A percentile compares a stretch with the other conserved stretches of the same genome.
Conservation (phyloP, 1,140 invertebrate genomes). For the Leguminivora glycinivorella region DNA sequence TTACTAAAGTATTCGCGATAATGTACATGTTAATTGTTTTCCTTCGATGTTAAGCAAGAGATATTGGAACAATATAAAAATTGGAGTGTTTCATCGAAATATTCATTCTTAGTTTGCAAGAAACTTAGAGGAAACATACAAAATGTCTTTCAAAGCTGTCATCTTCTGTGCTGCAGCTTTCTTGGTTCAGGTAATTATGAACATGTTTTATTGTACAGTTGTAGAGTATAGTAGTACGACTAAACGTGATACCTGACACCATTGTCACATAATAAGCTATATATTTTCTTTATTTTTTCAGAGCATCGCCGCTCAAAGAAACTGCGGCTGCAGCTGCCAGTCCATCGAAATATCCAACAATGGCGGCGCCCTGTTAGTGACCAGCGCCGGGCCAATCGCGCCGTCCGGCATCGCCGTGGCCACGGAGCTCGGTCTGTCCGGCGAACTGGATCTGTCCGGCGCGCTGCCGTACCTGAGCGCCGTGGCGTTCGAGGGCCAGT, state of each 20-base stretch:
- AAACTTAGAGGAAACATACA: not conserved
- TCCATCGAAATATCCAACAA: not conserved
- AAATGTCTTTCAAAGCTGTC: not conserved
- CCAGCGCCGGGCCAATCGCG: conserved; percentile 38
- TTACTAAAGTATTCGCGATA: not conserved
- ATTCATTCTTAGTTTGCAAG: not conserved
- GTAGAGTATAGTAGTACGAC: no score
- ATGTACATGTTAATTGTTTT: not conserved
- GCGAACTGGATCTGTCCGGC: conserved; percentile 43
- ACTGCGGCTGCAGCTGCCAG: not conserved
- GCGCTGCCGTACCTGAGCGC: conserved; percentile 24
- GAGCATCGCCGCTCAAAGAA: not conserved
- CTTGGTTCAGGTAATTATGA: conserved; percentile 2
- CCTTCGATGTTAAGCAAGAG: not conserved
- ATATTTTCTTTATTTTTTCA: not conserved
- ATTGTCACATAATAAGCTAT: not conserved
- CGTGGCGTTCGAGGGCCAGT: conserved; percentile 9
- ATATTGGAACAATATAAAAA: not conserved
- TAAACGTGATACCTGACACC: no score
- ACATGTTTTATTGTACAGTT: no score
- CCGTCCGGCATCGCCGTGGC: conserved; percentile 44
- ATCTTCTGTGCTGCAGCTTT: not conserved
- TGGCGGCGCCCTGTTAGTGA: conserved; percentile 42
- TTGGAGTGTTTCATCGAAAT: not conserved
- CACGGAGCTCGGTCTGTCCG: conserved; percentile 49